Evolutionary conservation across 2,888 invertebrate genomes (phyloP).

Genomic region (Rhingia rostrata): DNA sequence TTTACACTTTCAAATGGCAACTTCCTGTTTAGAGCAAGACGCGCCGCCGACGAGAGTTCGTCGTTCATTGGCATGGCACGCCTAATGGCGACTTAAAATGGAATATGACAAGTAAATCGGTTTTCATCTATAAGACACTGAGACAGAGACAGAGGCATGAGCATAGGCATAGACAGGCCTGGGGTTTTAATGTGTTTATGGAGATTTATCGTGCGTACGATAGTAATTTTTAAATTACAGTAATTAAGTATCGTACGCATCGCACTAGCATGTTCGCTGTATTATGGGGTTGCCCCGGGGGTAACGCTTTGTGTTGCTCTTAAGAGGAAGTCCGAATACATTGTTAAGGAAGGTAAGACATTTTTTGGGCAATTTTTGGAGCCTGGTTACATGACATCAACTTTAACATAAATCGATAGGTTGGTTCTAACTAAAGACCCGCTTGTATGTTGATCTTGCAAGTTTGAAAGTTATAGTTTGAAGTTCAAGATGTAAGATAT

Average conservation of each 20-base stretch:
- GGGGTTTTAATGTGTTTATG: conserved; percentile 48
- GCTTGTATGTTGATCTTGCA: too few relatives aligned
- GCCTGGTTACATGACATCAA: too few relatives aligned
- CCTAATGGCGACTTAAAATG: conserved; percentile 16
- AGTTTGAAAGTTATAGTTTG: too few relatives aligned
- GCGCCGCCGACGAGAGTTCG: not conserved
- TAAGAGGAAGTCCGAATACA: too few relatives aligned
- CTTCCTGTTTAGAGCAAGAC: conserved; percentile 62
- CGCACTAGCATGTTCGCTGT: not conserved
- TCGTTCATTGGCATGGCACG: conserved; percentile 51
- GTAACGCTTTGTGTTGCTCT: not conserved
- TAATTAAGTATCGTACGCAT: conserved; percentile 24
- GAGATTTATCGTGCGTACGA: conserved; percentile 45
- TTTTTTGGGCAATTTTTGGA: too few relatives aligned
- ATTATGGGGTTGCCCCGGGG: too few relatives aligned
- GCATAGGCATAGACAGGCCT: not conserved
- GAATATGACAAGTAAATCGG: conserved; percentile 27
- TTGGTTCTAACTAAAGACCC: too few relatives aligned
- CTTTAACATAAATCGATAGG: too few relatives aligned
- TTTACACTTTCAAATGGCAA: conserved; percentile 61
- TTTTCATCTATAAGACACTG: conserved; percentile 23
- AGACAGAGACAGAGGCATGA: not conserved
- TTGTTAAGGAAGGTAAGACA: too few relatives aligned
- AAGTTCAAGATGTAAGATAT: too few relatives aligned
- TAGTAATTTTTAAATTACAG: conserved; percentile 45